These are phyloP conservation scores for Eilema depressum DNA, from an alignment of 2,888 invertebrate genomes.

Conservation along the genomic window DNA sequence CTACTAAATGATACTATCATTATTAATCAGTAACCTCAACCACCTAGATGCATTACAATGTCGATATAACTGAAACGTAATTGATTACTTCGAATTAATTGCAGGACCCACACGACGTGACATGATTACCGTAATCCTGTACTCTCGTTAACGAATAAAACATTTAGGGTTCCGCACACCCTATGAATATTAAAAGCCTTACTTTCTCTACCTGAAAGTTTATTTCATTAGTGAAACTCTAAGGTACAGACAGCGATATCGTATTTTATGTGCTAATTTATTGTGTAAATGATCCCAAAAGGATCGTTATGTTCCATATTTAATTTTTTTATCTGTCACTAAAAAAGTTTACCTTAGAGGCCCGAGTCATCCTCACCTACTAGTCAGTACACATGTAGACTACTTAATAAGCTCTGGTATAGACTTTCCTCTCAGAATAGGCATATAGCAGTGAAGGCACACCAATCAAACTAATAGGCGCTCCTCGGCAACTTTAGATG, in stretches of 20 bases:
- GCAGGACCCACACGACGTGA: constrained; percentile 81
- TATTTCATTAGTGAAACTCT: constrained; percentile 80
- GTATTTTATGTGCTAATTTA: constrained; percentile 19
- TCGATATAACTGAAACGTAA: constrained; percentile 62
- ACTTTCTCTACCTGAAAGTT: constrained; percentile 81
- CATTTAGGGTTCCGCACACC: constrained; percentile 77
- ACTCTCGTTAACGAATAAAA: constrained; percentile 86
- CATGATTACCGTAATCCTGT: constrained; percentile 82
- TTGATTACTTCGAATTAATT: constrained; percentile 82
- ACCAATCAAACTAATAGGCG: too few relatives aligned
- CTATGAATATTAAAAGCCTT: constrained; percentile 83
- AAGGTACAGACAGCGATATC: constrained; percentile 53
- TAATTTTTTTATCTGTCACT: too few relatives aligned
- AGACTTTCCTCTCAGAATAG: too few relatives aligned
- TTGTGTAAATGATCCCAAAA: not conserved
- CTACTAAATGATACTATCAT: too few relatives aligned
- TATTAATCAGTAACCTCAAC: too few relatives aligned
- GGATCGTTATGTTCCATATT: too few relatives aligned
- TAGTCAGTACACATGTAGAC: too few relatives aligned
- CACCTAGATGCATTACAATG: constrained; percentile 34
- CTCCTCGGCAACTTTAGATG: too few relatives aligned
- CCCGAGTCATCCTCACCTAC: too few relatives aligned
- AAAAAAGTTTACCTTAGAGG: too few relatives aligned
- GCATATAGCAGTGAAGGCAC: too few relatives aligned
- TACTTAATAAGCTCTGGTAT: too few relatives aligned